phyloP scores from a whole-genome alignment of 1,140 invertebrate species.

The Bombus huntii region DNA sequence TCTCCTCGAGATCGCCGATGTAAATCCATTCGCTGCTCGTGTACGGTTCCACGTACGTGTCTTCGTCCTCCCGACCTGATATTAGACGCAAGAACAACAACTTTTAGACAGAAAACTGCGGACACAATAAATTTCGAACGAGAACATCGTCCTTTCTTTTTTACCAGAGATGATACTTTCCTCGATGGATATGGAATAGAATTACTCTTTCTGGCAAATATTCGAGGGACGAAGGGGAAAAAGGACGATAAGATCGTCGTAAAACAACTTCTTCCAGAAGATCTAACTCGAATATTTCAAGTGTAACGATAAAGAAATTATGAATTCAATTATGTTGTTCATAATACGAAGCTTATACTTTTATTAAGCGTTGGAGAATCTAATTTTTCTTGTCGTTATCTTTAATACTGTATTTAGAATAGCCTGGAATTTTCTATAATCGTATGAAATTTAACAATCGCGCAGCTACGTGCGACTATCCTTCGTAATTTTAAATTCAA shows the following conservation, averaged over 20 bases:
- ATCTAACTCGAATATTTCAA: not conserved
- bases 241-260: not conserved
- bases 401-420: too few relatives aligned
- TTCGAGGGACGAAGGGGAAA: not conserved
- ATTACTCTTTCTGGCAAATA: not conserved
- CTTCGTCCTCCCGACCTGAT: slow-evolving; percentile 85
- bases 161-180: not conserved
- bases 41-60: slow-evolving; percentile 88
- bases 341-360: too few relatives aligned
- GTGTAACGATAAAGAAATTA: too few relatives aligned
- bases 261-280: not conserved
- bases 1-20: slow-evolving; percentile 88
- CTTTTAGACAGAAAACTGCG: not conserved
- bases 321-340: too few relatives aligned
- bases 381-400: too few relatives aligned
- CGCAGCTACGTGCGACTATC: too few relatives aligned
- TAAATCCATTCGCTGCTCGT: slow-evolving; percentile 89
- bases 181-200: not conserved
- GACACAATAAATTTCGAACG: not conserved
- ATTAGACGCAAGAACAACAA: slow-evolving; percentile 1
- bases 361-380: too few relatives aligned
- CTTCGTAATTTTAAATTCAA: too few relatives aligned
- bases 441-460: too few relatives aligned
- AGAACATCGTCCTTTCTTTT: not conserved
- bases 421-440: too few relatives aligned